Base-by-base conservation (phyloP, 2,888 invertebrate species). In the Xestobium rufovillosum region DNA sequence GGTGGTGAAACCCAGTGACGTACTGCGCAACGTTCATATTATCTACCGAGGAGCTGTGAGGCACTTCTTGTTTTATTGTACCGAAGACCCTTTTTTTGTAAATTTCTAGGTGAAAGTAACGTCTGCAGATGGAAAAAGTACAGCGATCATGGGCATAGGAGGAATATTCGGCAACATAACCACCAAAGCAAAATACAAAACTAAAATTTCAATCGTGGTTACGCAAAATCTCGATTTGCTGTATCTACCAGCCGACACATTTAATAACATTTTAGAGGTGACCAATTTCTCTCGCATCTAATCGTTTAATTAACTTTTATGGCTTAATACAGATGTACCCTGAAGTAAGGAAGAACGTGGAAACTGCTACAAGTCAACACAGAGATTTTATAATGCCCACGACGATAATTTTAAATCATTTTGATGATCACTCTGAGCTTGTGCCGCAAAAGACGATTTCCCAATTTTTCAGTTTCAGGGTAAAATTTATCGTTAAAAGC, bases 121-220 rank as follows among this genome's bases (percentile, higher is more conserved):
- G 12, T 39, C 37, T 3, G 66, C 69, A 1, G 26, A 68, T 44
- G 70, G 68, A 48, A 70, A 70, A 60, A 71, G 70, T 67, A 62
- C 70, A 11, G 68, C 69, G 2, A 69, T 67, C 44, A 70, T 72
- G 68, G 72, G 71, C 1, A 67, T 68, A 1, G 72, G 72, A 8
- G 72, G 71, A 2, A 69, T 72, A 66, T 70, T 72, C 43, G 72
- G 72, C 2, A 72, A 72, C 41, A 69, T 72, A 43, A 61, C 63
- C 44, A 68, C 69, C 3, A 62, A 64, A 3, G 46, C 53, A 2
- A 66, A 60, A 50, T 68, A 66, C 44, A 51, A 66, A 30, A 67
- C 68, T 1, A 60, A 64, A 51, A 69, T 72, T 2, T 70, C 68
- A 37, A 60, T 70, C 1, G 51, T 65, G 1, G 72, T 71, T 6